Conservation (phyloP, 2,113 vertebrate genomes). For the Scophthalmus maximus region DNA sequence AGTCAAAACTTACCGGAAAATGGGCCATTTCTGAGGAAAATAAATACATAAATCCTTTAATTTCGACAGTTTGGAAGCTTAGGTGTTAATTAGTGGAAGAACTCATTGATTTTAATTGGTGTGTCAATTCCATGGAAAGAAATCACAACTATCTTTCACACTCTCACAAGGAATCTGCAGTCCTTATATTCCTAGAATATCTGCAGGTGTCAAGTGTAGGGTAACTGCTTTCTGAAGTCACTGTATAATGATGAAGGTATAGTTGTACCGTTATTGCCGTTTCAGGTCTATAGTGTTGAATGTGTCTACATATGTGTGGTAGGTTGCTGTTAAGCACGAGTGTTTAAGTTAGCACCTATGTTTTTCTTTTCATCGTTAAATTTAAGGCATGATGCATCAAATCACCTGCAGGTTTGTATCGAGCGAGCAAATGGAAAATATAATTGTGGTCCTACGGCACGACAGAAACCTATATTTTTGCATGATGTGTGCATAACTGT, state of each 20-base stretch:
- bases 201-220: neutral
- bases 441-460: neutral
- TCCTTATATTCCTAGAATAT: neutral
- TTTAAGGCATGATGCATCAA: no score
- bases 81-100: conserved; percentile 18
- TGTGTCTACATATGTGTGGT: no score
- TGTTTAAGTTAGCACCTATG: no score
- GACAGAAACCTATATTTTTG: neutral
- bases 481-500: conserved; percentile 14
- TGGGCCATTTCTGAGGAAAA: neutral
- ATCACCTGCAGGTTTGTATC: neutral
- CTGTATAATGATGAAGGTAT: no score
- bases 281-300: no score
- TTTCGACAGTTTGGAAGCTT: conserved; percentile 15
- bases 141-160: neutral
- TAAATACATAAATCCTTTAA: neutral
- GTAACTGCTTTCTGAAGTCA: neutral
- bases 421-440: neutral
- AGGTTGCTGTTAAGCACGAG: no score
- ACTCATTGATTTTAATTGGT: conserved; percentile 8
- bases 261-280: no score
- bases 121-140: neutral
- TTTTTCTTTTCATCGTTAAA: no score
- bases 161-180: neutral
- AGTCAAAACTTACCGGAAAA: neutral